Evolutionary conservation across 1,140 invertebrate species (phyloP).

Genomic region (Hetaerina americana): DNA sequence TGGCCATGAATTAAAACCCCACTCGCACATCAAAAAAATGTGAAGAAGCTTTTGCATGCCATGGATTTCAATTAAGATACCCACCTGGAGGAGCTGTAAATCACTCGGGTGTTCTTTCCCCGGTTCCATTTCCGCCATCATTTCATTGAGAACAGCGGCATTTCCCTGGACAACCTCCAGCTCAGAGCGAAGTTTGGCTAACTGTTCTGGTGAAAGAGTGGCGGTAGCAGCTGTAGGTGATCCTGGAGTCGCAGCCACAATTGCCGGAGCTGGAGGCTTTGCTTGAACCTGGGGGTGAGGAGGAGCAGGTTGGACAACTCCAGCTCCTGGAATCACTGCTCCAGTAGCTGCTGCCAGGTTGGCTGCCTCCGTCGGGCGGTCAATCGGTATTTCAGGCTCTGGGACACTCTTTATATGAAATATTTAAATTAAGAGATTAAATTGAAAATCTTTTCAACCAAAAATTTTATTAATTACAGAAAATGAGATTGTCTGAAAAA

Average conservation of each 20-base stretch:
- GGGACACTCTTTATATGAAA: neutral
- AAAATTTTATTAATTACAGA: no score
- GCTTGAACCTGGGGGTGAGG: neutral
- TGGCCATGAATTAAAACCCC: slow-evolving; percentile 18
- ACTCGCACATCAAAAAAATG: slow-evolving; percentile 16
- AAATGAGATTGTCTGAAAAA: no score
- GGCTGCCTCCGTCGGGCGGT: neutral
- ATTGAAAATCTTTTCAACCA: no score
- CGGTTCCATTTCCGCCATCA: slow-evolving; percentile 76
- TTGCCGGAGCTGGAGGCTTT: neutral
- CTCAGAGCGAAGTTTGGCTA: slow-evolving; percentile 78
- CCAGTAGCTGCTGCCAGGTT: neutral
- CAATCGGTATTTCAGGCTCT: neutral
- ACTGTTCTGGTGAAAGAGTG: slow-evolving; percentile 62
- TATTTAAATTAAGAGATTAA: no score
- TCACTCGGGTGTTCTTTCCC: slow-evolving; percentile 57
- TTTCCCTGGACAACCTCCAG: slow-evolving; percentile 88
- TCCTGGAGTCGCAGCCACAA: neutral
- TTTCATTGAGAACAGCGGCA: slow-evolving; percentile 86
- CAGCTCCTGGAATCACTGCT: neutral
- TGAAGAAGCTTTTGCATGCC: slow-evolving; percentile 1
- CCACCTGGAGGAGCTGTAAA: slow-evolving; percentile 51
- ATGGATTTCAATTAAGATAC: slow-evolving; percentile 3
- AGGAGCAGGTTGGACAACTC: neutral
- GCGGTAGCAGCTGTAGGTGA: slow-evolving; percentile 4